Percentiles rank a stretch among this genome's conserved stretches.
These are phyloP conservation scores for Stratiomys singularior DNA, from an alignment of 2,888 invertebrate species.

Conservation along the genomic window DNA sequence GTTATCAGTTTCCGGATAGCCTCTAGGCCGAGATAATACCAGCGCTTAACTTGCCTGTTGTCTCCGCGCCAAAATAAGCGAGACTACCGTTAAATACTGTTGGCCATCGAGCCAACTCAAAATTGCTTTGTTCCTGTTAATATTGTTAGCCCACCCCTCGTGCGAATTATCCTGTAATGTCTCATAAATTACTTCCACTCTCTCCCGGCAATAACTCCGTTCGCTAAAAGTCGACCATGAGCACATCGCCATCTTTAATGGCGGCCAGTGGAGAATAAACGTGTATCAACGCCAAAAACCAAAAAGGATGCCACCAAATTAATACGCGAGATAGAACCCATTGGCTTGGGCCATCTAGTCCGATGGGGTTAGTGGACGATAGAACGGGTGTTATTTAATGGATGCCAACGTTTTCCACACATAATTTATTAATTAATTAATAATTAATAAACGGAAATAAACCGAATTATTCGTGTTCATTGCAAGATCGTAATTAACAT, in stretches of 20 bases:
- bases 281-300: not conserved
- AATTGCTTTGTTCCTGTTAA: constrained; percentile 46
- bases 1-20: constrained; percentile 27
- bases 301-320: not conserved
- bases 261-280: constrained; percentile 6
- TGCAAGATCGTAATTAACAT: constrained; percentile 51
- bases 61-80: constrained; percentile 13
- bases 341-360: not conserved
- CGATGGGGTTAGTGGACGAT: not conserved
- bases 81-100: constrained; percentile 32
- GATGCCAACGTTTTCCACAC: constrained; percentile 51
- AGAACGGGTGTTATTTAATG: constrained; percentile 45
- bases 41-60: constrained; percentile 5
- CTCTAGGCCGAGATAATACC: constrained; percentile 23
- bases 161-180: constrained; percentile 31
- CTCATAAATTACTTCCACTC: constrained; percentile 41
- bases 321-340: constrained; percentile 26
- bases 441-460: constrained; percentile 52
- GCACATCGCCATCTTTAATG: constrained; percentile 7
- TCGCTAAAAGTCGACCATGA: not conserved
- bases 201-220: not conserved
- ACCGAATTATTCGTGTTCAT: constrained; percentile 52
- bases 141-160: constrained; percentile 13
- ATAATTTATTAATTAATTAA: constrained; percentile 53
- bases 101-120: constrained; percentile 15